Evolutionary conservation across 2,113 vertebrate species (phyloP).

Genomic region (Coracopsis vasa): DNA sequence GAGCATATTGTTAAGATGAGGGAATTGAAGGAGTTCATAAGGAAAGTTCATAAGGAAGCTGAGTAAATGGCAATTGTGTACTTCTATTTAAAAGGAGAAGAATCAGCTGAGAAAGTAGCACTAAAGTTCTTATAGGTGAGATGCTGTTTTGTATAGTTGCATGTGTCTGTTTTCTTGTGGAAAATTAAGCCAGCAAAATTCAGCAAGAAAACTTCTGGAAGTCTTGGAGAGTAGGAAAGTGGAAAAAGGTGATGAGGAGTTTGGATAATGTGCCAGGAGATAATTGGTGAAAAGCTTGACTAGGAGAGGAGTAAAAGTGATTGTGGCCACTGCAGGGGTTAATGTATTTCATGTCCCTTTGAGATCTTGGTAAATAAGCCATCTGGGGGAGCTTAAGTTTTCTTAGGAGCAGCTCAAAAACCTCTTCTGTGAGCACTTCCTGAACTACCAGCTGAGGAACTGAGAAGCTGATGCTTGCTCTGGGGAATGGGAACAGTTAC

Average conservation of each 20-base stretch:
- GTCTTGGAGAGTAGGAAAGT: neutral
- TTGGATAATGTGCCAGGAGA: neutral
- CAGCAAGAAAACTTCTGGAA: neutral
- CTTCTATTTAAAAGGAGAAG: neutral
- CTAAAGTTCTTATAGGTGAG: neutral
- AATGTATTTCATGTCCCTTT: neutral
- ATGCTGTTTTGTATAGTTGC: neutral
- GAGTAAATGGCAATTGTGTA: neutral
- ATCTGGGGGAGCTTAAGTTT: neutral
- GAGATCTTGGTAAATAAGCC: neutral
- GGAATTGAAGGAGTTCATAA: neutral
- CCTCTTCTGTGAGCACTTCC: neutral
- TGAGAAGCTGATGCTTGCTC: neutral
- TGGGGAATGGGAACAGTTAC: neutral
- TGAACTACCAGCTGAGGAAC: neutral
- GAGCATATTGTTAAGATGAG: neutral
- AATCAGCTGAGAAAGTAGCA: neutral
- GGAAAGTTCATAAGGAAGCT: neutral
- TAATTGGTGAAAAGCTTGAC: neutral
- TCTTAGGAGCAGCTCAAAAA: neutral
- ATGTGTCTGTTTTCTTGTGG: neutral
- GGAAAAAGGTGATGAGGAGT: neutral
- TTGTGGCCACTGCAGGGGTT: neutral
- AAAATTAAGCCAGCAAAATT: neutral
- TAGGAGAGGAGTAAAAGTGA: rapidly evolving